A percentile compares a stretch with the other conserved stretches of the same genome.
Conservation (phyloP, 1,140 invertebrate genomes). For the Drosophila burlai region DNA sequence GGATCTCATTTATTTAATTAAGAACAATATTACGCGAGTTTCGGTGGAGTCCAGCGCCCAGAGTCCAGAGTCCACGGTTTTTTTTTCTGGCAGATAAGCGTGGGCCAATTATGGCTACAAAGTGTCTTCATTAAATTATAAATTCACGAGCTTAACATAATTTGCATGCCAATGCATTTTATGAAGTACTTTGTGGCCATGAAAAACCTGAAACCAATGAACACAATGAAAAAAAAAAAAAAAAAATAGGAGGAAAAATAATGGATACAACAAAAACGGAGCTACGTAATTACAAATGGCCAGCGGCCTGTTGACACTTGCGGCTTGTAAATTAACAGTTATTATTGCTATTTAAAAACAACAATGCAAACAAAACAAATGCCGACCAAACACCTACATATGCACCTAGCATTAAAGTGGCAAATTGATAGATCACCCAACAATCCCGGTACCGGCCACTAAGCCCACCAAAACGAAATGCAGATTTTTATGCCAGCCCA, state of each 20-base stretch:
- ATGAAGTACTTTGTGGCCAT: conserved; percentile 77
- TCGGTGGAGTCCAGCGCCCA: conserved; percentile 7
- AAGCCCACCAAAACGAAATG: conserved; percentile 47
- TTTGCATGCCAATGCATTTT: conserved; percentile 80
- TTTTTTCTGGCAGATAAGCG: conserved; percentile 15
- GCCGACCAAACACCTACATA: not conserved
- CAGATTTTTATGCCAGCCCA: conserved; percentile 63
- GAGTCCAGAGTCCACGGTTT: not conserved
- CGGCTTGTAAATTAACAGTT: conserved; percentile 78
- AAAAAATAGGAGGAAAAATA: conserved; percentile 17
- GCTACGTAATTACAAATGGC: conserved; percentile 69
- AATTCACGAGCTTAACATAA: conserved; percentile 82
- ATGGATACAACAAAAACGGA: conserved; percentile 35
- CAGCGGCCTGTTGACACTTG: conserved; percentile 77
- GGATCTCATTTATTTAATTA: conserved; percentile 82
- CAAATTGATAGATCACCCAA: conserved; percentile 76
- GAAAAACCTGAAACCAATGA: conserved; percentile 51
- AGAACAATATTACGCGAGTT: conserved; percentile 74
- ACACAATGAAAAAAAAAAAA: conserved; percentile 28
- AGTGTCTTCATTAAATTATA: conserved; percentile 84
- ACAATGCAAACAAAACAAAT: conserved; percentile 33
- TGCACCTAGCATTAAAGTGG: conserved; percentile 58
- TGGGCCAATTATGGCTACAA: conserved; percentile 79
- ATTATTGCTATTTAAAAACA: conserved; percentile 64
- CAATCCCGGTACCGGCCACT: conserved; percentile 41